Percentiles rank a stretch among this genome's conserved stretches.
These are phyloP conservation scores for Propithecus perrieri DNA, from an alignment of 2,797 vertebrate genomes.

Conservation along the genomic window DNA sequence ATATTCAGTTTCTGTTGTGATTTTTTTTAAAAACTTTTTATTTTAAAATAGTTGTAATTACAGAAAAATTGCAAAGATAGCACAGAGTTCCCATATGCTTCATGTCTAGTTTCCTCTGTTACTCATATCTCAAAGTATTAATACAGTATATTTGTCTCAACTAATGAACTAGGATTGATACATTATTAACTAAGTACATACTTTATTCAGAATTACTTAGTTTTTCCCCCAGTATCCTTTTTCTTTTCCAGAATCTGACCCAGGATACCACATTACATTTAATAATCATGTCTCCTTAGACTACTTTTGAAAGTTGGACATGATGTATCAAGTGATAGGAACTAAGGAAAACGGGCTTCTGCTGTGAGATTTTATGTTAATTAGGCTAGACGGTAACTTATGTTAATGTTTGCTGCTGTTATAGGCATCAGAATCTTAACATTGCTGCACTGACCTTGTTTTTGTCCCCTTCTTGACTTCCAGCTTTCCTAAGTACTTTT, in stretches of 20 bases:
- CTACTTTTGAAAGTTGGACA: background rate
- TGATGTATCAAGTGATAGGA: background rate
- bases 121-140: background rate
- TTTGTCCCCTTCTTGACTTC: background rate
- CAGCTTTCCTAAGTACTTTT: background rate
- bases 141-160: background rate
- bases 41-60: background rate
- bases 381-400: background rate
- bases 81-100: background rate
- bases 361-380: background rate
- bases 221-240: background rate
- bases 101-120: background rate
- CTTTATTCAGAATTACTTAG: background rate
- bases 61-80: background rate
- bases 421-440: background rate
- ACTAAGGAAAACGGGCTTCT: background rate
- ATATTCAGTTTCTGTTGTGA: conserved; percentile 68
- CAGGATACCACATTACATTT: background rate
- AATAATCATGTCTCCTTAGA: background rate
- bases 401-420: background rate
- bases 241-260: background rate
- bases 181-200: background rate
- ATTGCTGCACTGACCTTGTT: background rate
- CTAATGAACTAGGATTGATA: background rate
- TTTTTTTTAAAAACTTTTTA: background rate